phyloP scores from a whole-genome alignment of 1,140 invertebrate genomes.

The Diabrotica virgifera region DNA sequence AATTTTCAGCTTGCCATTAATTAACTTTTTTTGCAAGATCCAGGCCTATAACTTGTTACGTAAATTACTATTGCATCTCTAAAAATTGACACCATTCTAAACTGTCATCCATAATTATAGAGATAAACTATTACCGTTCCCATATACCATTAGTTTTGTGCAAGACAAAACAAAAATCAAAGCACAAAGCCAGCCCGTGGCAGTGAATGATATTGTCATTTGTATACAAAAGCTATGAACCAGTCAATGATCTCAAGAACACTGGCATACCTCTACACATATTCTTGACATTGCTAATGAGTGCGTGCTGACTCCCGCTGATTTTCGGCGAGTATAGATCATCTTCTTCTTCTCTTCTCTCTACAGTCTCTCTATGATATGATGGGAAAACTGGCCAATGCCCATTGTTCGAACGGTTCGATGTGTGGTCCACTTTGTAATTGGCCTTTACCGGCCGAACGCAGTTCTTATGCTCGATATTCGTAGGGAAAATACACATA shows the following conservation, averaged over 20 bases:
- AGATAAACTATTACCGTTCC: no score
- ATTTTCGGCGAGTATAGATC: conserved; percentile 27
- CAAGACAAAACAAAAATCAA: background rate
- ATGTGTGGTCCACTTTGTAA: conserved; percentile 41
- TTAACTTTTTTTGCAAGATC: no score
- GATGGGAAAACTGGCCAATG: conserved; percentile 31
- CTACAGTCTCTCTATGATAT: background rate
- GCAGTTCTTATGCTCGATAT: background rate
- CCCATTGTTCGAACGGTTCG: conserved; percentile 22
- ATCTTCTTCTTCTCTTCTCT: conserved; percentile 12
- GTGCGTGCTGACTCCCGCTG: conserved; percentile 37
- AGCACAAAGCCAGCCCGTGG: background rate
- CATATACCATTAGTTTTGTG: no score
- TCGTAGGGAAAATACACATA: background rate
- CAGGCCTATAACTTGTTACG: no score
- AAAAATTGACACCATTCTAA: no score
- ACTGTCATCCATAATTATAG: no score
- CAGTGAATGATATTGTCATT: conserved; percentile 2
- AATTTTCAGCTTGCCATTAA: no score
- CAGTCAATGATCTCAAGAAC: background rate
- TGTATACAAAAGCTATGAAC: conserved; percentile 1
- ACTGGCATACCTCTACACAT: conserved; percentile 10
- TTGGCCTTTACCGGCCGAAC: conserved; percentile 11
- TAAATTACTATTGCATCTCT: no score
- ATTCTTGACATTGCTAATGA: conserved; percentile 37